phyloP scores from a whole-genome alignment of 2,888 invertebrate species.

The Hirtodrosophila histrioides region DNA sequence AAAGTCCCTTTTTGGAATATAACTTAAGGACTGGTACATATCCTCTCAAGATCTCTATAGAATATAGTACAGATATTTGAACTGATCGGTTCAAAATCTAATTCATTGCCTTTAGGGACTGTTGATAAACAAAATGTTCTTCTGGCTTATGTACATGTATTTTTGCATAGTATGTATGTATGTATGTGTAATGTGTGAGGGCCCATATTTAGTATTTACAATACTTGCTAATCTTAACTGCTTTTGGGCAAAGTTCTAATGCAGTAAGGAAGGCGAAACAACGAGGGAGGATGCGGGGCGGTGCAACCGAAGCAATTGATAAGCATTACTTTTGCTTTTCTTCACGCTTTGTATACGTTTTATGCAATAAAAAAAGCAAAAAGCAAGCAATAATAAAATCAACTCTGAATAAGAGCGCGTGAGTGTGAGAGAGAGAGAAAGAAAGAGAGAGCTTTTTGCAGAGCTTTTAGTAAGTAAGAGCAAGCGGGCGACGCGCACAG shows the following conservation, averaged over 20 bases:
- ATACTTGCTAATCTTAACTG: slow-evolving; percentile 62
- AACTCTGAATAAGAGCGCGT: background rate
- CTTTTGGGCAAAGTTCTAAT: slow-evolving; percentile 68
- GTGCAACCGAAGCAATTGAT: slow-evolving; percentile 47
- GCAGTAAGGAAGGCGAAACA: slow-evolving; percentile 13
- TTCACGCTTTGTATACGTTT: slow-evolving; percentile 43
- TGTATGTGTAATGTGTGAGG: slow-evolving; percentile 2
- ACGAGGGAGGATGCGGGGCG: background rate
- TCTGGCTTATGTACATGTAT: too few species aligned
- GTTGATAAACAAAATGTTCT: too few species aligned
- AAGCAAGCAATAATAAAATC: slow-evolving; percentile 3
- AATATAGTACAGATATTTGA: too few species aligned
- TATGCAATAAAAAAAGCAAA: slow-evolving; percentile 11
- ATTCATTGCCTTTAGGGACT: too few species aligned
- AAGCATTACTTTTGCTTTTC: slow-evolving; percentile 76
- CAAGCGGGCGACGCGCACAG: slow-evolving; percentile 31
- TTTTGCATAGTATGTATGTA: slow-evolving; percentile 4
- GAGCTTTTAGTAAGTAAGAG: slow-evolving; percentile 41
- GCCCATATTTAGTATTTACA: slow-evolving; percentile 49
- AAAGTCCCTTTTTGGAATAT: too few species aligned
- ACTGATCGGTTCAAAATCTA: too few species aligned
- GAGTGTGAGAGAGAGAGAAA: slow-evolving; percentile 8
- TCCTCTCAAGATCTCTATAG: too few species aligned
- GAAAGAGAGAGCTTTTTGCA: slow-evolving; percentile 38
- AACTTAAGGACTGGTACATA: too few species aligned